Evolutionary conservation across 1,140 invertebrate species (phyloP).

Genomic region (Ectropis grisescens): DNA sequence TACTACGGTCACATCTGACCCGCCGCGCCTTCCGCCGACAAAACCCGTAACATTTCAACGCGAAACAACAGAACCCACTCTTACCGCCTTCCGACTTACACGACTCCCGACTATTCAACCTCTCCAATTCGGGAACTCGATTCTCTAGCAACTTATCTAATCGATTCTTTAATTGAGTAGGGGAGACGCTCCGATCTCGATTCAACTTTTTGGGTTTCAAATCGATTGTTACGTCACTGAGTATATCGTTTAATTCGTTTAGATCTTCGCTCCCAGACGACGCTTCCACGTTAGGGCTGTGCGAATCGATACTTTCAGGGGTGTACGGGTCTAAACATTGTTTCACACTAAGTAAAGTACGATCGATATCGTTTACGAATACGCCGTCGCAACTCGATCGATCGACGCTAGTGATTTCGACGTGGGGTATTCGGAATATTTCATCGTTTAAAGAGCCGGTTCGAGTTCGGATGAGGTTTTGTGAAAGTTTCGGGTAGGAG

Average conservation of each 20-base stretch:
- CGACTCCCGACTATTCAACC: slow-evolving; percentile 47
- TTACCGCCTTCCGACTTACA: slow-evolving; percentile 43
- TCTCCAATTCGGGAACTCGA: slow-evolving; percentile 27
- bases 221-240: slow-evolving; percentile 15
- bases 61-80: slow-evolving; percentile 46
- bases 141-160: slow-evolving; percentile 37
- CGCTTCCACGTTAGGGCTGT: slow-evolving; percentile 74
- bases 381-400: slow-evolving; percentile 56
- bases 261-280: slow-evolving; percentile 40
- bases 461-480: slow-evolving; percentile 30
- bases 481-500: slow-evolving; percentile 40
- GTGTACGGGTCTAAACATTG: slow-evolving; percentile 79
- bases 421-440: slow-evolving; percentile 48
- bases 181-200: slow-evolving; percentile 69
- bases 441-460: slow-evolving; percentile 51
- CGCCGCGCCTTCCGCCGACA: slow-evolving; percentile 40
- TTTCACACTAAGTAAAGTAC: slow-evolving; percentile 52
- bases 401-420: slow-evolving; percentile 70
- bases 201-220: slow-evolving; percentile 24
- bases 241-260: too few species aligned
- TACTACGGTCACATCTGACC: slow-evolving; percentile 39
- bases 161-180: slow-evolving; percentile 66
- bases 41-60: slow-evolving; percentile 52
- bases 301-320: slow-evolving; percentile 82
- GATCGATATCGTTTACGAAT: slow-evolving; percentile 71